Evolutionary conservation across 2,888 invertebrate species (phyloP).

Genomic region (Chloroclystis v-ata): DNA sequence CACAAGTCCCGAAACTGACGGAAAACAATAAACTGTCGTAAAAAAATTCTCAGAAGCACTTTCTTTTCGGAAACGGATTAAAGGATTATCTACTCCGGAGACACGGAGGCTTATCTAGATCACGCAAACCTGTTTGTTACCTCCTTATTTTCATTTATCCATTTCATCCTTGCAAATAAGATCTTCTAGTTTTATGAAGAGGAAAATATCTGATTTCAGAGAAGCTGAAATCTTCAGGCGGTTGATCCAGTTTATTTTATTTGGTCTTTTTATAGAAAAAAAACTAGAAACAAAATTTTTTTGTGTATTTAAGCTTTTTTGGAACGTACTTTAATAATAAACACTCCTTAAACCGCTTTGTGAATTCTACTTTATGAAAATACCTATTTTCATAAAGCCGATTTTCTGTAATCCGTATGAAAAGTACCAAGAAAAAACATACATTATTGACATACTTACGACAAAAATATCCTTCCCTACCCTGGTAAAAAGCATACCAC

Average conservation of each 20-base stretch:
- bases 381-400: too few relatives aligned
- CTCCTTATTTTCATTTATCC: slow-evolving; percentile 27
- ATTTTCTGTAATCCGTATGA: too few relatives aligned
- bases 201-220: neutral
- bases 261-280: too few relatives aligned
- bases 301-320: too few relatives aligned
- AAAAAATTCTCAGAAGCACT: slow-evolving; percentile 18
- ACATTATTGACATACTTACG: too few relatives aligned
- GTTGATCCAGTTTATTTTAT: neutral
- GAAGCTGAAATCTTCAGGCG: neutral
- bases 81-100: slow-evolving; percentile 27
- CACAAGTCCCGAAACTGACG: slow-evolving; percentile 3
- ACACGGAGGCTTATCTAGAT: slow-evolving; percentile 25
- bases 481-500: too few relatives aligned
- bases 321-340: too few relatives aligned
- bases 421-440: too few relatives aligned
- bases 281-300: too few relatives aligned
- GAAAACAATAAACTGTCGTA: slow-evolving; percentile 15
- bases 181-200: slow-evolving; percentile 6
- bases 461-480: too few relatives aligned
- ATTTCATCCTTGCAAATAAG: slow-evolving; percentile 15
- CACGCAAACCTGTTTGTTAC: slow-evolving; percentile 18
- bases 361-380: too few relatives aligned
- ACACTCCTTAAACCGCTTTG: too few relatives aligned
- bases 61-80: slow-evolving; percentile 21